phyloP scores from a whole-genome alignment of 2,797 vertebrate genomes.

The Bufotes viridis region DNA sequence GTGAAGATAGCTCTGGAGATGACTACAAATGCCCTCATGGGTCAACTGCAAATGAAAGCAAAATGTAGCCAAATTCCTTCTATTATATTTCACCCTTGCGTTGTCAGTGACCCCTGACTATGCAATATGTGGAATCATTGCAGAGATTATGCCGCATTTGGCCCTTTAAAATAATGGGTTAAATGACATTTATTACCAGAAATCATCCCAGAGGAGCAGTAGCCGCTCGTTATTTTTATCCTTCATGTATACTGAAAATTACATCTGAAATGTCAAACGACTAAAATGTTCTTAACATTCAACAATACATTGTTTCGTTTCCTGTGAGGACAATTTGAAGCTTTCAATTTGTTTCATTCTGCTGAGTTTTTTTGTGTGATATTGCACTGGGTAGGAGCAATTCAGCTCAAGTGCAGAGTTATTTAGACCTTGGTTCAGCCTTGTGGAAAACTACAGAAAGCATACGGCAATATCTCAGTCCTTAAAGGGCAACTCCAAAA shows the following conservation, averaged over 20 bases:
- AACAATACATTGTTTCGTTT: neutral
- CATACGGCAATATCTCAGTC: neutral
- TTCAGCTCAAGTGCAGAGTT: neutral
- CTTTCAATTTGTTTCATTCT: slow-evolving; percentile 7
- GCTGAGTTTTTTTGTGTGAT: neutral
- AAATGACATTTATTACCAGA: neutral
- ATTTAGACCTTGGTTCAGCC: neutral
- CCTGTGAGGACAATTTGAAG: slow-evolving; percentile 12
- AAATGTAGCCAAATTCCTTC: neutral
- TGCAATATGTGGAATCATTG: neutral
- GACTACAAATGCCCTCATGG: neutral
- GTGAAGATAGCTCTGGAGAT: neutral
- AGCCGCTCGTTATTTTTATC: neutral
- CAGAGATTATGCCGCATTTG: neutral
- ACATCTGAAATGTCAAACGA: slow-evolving; percentile 34
- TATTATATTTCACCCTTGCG: neutral
- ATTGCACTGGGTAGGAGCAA: neutral
- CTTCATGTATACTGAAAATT: slow-evolving; percentile 14
- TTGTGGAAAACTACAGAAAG: neutral
- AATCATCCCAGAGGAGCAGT: neutral
- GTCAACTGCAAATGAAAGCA: neutral
- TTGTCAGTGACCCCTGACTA: neutral
- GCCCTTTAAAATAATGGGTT: slow-evolving; percentile 6
- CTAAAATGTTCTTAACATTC: slow-evolving; percentile 10
- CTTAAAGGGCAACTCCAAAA: neutral